Conservation (phyloP, 1,140 invertebrate genomes). For the Drosophila mojavensis region DNA sequence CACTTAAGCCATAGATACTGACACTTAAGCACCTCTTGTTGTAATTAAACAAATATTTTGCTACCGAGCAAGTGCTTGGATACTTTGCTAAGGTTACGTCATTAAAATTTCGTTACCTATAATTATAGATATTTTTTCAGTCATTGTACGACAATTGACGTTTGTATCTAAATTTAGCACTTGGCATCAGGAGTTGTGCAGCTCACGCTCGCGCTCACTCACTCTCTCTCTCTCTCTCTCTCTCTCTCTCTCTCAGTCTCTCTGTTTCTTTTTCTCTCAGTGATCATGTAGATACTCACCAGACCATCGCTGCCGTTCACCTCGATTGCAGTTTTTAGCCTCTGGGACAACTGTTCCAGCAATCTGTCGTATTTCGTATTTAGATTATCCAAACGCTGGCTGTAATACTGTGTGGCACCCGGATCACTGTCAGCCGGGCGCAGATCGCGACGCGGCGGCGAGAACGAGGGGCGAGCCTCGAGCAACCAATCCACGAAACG, state of each 20-base stretch:
- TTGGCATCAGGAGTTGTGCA: constrained; percentile 46
- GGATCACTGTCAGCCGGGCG: constrained; percentile 78
- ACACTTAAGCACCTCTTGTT: background rate
- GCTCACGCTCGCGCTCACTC: constrained; percentile 3
- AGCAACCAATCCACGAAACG: constrained; percentile 95
- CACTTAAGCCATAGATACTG: constrained; percentile 10
- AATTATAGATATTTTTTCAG: constrained; percentile 7
- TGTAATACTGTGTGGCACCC: constrained; percentile 91
- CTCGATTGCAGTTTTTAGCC: constrained; percentile 85
- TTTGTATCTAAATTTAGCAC: constrained; percentile 43
- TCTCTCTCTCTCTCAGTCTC: background rate
- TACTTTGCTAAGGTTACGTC: background rate
- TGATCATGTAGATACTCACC: constrained; percentile 85
- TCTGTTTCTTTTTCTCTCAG: constrained; percentile 7
- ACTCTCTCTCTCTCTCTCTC: background rate
- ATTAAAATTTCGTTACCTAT: constrained; percentile 1
- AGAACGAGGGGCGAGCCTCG: constrained; percentile 85
- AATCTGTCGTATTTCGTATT: constrained; percentile 92
- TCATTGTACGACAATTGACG: constrained; percentile 36
- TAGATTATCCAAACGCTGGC: constrained; percentile 91
- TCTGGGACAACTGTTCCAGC: constrained; percentile 89
- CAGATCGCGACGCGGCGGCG: constrained; percentile 80
- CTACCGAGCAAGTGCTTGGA: background rate
- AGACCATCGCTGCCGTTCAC: constrained; percentile 85
- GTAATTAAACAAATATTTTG: background rate